Base-by-base conservation (phyloP, 1,140 invertebrate species). In the Danaus plexippus region DNA sequence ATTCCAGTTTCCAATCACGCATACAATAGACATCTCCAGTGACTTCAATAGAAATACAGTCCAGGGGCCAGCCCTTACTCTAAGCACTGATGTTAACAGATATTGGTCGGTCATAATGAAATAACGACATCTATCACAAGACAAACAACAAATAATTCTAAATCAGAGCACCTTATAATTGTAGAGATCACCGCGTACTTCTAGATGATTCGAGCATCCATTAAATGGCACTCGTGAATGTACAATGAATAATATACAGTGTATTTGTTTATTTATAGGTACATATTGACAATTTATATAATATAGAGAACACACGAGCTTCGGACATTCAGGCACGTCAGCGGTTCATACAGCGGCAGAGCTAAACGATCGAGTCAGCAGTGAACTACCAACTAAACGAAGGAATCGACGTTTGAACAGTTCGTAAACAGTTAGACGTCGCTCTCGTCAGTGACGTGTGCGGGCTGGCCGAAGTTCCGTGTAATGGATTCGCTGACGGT, bases 401-500 rank as follows among this genome's bases (percentile, higher is more conserved):
- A 13, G 32, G 11, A 13, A 32, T 54, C 13, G 32, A 18, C 53
- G 44, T 12, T 40, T 40, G 32, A 13, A 44, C 18, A 43, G 10
- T 15, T 6, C n/a, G 43, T 18, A 12, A 9, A 32, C 32, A 11
- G 32, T 18, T 56, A 75, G 32, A 90, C 89, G 69, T 92, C 91
- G 77, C 90, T 91, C 69, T 92, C 90, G 75, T 91, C 90, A 11
- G 90, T 91, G 71, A 91, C 89, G 69, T 87, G 85, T 42, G 88
- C 84, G 42, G 92, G 90, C 68, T 92, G 91, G 40, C 92, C 92
- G 85, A 93, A 93, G 78, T 92, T 93, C 58, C 91, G 82, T 1
- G 92, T 92, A 56, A 93, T 94, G 66, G 90, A 92, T 71, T 93
- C 91, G 67, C 91, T 92, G 80, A 94, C 91, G 13, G 91, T 91